These are phyloP conservation scores for Cotesia vestalis DNA, from an alignment of 1,140 invertebrate species.

Conservation along the genomic window DNA sequence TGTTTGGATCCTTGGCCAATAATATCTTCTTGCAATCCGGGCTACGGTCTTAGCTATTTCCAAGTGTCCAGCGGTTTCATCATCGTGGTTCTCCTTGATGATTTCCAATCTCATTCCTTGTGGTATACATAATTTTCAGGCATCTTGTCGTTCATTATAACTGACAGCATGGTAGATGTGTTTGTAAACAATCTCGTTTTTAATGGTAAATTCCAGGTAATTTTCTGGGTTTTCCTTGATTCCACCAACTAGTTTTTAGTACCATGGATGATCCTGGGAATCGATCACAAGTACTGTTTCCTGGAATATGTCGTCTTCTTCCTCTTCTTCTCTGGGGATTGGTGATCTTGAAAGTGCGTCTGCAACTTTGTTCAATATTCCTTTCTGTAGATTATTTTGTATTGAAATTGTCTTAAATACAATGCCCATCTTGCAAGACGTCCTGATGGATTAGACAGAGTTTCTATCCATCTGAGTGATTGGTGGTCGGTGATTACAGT, in stretches of 20 bases:
- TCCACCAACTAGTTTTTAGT: constrained; percentile 22
- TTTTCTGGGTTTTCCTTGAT: not conserved
- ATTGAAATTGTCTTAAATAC: constrained; percentile 56
- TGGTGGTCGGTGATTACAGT: constrained; percentile 64
- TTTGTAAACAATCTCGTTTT: constrained; percentile 2
- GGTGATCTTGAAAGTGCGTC: constrained; percentile 49
- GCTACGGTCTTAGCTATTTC: constrained; percentile 40
- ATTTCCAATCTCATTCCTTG: not conserved
- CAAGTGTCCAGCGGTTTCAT: constrained; percentile 38
- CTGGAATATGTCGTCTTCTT: constrained; percentile 21
- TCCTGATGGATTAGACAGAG: constrained; percentile 55
- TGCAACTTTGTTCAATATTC: constrained; percentile 50
- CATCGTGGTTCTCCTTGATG: constrained; percentile 35
- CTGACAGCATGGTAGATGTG: constrained; percentile 25
- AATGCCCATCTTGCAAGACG: constrained; percentile 62
- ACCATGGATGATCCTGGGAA: constrained; percentile 44
- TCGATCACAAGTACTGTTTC: constrained; percentile 35
- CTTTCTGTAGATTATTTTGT: constrained; percentile 58
- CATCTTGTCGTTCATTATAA: constrained; percentile 15
- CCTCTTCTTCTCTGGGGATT: not conserved
- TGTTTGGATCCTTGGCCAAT: constrained; percentile 39
- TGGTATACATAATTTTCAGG: constrained; percentile 38
- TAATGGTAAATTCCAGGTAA: constrained; percentile 38
- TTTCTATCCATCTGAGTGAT: constrained; percentile 59
- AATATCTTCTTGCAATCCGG: constrained; percentile 37